These are phyloP conservation scores for Euproctis similis DNA, from an alignment of 2,888 invertebrate species.

Conservation along the genomic window DNA sequence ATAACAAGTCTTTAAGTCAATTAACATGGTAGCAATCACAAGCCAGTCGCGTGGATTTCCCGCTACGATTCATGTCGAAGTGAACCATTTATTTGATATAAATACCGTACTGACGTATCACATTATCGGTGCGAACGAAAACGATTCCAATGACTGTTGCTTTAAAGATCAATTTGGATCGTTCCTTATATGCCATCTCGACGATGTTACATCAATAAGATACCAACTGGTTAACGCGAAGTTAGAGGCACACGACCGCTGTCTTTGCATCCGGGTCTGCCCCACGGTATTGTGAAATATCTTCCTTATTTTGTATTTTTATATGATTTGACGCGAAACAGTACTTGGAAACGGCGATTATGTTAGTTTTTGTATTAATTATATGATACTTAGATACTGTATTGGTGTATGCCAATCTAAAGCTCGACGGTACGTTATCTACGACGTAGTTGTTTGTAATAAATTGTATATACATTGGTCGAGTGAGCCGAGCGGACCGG, in stretches of 20 bases:
- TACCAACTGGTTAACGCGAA: constrained; percentile 67
- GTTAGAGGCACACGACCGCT: constrained; percentile 55
- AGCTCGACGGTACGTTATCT: constrained; percentile 26
- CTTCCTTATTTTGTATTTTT: constrained; percentile 16
- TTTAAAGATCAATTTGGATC: constrained; percentile 54
- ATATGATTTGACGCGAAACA: constrained; percentile 24
- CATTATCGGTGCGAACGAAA: constrained; percentile 31
- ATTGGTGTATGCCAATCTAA: constrained; percentile 22
- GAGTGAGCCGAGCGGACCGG: constrained; percentile 65
- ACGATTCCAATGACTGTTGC: constrained; percentile 32
- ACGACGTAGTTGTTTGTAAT: constrained; percentile 36
- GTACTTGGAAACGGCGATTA: constrained; percentile 39
- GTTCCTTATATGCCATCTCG: constrained; percentile 49
- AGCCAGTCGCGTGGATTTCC: constrained; percentile 70
- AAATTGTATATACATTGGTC: constrained; percentile 55
- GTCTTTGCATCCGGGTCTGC: constrained; percentile 67
- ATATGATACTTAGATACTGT: constrained; percentile 17
- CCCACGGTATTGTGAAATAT: constrained; percentile 43
- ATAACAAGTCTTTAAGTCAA: constrained; percentile 54
- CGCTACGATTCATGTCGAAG: constrained; percentile 66
- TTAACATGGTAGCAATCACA: constrained; percentile 66
- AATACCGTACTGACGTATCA: constrained; percentile 61
- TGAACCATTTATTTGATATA: constrained; percentile 68
- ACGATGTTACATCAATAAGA: constrained; percentile 70
- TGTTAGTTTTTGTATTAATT: constrained; percentile 19